Base-by-base conservation (phyloP, 2,888 invertebrate genomes). In the Carpatolechia fugitivella region DNA sequence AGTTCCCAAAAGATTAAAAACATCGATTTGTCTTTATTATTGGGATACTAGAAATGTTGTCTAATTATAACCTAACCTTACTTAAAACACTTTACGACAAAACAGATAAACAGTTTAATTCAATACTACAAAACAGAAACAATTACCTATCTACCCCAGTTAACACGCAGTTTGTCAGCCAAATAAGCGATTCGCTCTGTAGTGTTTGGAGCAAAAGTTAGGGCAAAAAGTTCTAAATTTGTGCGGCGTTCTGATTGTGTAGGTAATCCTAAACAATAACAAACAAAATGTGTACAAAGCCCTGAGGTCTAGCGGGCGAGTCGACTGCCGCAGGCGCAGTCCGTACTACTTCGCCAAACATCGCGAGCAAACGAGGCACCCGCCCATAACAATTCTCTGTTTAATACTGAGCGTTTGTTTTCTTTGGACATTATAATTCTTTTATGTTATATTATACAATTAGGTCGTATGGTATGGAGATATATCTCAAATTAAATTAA, bases 241-340 rank as follows among this genome's bases (percentile, higher is more conserved):
- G 82, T 82, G 75, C 75, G 70, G 70, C 70, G 74, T 76, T 78
- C 71, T 78, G 74, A 80, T 82, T 79, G 71, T 73, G 73, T 72
- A 70, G 72, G 80, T 82, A 81, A 82, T 80, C 78, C 79, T 78
- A 78, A 82, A 80, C 80, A 82, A 82, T 82, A 83, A 81, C 81
- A 82, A 79, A 80, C 80, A 78, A 76, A 81, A 73, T 78, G 72
- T 77, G 63, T 72, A 70, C 66, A 60, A 58, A 62, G 67, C 68
- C 63, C 62, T 58, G 59, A 58, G 61, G 60, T 62, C 54, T 58
- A 29, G 38, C 44, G 44, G 20, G 65, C 60, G 60, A 59, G 65
- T 60, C 57, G 47, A 49, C 51, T 31, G 61, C 74, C 68, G 62
- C 65, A 59, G 70, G 75, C 68, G 52, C 51, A 58, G 57, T 56